These are phyloP conservation scores for Patella vulgata DNA, from an alignment of 1,140 invertebrate species.

Conservation along the genomic window DNA sequence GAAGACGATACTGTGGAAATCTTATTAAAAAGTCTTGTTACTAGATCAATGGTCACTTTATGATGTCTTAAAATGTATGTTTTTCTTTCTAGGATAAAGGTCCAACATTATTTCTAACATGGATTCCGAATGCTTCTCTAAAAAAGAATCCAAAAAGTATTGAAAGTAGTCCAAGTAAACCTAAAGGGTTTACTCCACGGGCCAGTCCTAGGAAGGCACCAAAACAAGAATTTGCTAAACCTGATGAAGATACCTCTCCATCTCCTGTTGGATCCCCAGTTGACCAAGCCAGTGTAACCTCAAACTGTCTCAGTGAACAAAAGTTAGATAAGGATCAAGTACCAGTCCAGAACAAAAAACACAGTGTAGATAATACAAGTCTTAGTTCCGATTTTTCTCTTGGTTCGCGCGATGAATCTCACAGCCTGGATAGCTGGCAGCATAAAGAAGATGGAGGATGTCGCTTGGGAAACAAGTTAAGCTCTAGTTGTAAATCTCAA, in stretches of 20 bases:
- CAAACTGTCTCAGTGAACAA: constrained; percentile 11
- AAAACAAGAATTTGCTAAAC: constrained; percentile 55
- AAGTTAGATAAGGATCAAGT: constrained; percentile 15
- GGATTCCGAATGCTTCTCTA: constrained; percentile 93
- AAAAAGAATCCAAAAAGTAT: constrained; percentile 84
- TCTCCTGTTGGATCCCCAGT: constrained; percentile 39
- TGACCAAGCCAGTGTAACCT: constrained; percentile 9
- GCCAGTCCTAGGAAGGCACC: constrained; percentile 57
- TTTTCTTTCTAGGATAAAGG: constrained; percentile 65
- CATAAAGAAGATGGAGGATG: constrained; percentile 45
- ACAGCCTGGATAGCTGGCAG: constrained; percentile 43
- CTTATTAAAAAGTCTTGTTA: too few species aligned
- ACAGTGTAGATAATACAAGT: constrained; percentile 47
- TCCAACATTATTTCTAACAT: constrained; percentile 87
- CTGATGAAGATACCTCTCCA: constrained; percentile 39
- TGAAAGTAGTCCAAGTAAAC: constrained; percentile 70
- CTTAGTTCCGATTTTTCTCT: constrained; percentile 46
- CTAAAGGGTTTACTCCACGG: constrained; percentile 44
- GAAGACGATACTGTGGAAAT: too few species aligned
- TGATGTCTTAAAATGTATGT: too few species aligned
- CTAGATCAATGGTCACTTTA: too few species aligned
- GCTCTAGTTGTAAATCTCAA: constrained; percentile 50
- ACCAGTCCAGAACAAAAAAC: constrained; percentile 19
- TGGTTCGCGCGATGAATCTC: constrained; percentile 41
- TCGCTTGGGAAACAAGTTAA: constrained; percentile 36